Conservation (phyloP, 2,113 vertebrate species). For the Campylorhamphus procurvoides region DNA sequence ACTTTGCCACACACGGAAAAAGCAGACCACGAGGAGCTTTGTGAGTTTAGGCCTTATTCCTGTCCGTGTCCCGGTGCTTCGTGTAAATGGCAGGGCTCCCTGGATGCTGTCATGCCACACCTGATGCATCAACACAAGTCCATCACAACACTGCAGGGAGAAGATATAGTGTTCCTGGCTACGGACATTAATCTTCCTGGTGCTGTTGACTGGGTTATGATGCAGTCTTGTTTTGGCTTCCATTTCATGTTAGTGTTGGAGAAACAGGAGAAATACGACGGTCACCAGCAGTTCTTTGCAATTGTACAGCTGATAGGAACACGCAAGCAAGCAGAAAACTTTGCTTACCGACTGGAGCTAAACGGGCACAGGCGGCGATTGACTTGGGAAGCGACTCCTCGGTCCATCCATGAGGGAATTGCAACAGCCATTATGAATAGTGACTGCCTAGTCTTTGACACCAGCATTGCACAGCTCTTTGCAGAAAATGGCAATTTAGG, state of each 20-base stretch:
- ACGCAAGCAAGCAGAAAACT: conserved; percentile 98
- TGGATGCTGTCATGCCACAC: conserved; percentile 98
- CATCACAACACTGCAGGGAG: conserved; percentile 98
- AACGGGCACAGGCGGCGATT: conserved; percentile 97
- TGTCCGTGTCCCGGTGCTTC: conserved; percentile 97
- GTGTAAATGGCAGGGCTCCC: conserved; percentile 98
- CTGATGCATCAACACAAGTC: conserved; percentile 99
- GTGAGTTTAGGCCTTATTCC: conserved; percentile 97
- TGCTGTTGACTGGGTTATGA: conserved; percentile 99
- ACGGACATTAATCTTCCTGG: conserved; percentile 99
- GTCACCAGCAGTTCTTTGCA: conserved; percentile 99
- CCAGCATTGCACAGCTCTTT: conserved; percentile 98
- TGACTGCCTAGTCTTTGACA: conserved; percentile 99
- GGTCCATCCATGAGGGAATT: conserved; percentile 98
- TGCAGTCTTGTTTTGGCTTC: conserved; percentile 99
- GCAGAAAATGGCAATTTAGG: conserved; percentile 99
- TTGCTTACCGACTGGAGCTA: conserved; percentile 96
- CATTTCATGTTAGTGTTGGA: conserved; percentile 99
- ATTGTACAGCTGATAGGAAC: conserved; percentile 99
- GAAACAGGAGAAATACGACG: conserved; percentile 99
- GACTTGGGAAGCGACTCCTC: conserved; percentile 98
- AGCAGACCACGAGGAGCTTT: conserved; percentile 98
- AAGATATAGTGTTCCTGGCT: conserved; percentile 98
- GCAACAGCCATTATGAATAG: conserved; percentile 99
- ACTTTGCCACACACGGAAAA: conserved; percentile 98